Evolutionary conservation across 2,797 vertebrate genomes (phyloP), one percentile per base, ranked within the genome.

Genomic region (Knipowitschia caucasica): DNA sequence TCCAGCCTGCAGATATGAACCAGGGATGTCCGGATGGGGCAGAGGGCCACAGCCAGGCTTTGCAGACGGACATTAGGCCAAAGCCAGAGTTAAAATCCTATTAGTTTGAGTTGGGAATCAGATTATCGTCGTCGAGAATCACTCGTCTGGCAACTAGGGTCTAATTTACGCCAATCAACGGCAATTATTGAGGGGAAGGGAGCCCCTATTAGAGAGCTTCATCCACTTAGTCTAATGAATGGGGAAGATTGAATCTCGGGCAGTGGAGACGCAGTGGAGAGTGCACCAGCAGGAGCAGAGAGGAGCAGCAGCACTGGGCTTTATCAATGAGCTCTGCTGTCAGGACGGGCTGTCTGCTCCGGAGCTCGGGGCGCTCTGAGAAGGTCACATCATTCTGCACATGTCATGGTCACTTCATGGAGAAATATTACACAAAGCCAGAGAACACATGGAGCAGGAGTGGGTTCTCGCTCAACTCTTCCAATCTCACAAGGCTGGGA

Each of bases 161-260:
- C 91, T 92, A 91, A 91, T 92, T 91, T 92, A 90, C 81, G 90
- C 91, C 91, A 92, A 92, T 92, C 90, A 92, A 90, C 89, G 64
- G 89, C 90, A 92, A 91, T 92, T 92, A 92, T 91, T 92, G 91
- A 92, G 91, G 90, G 91, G 90, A 92, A 92, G 90, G 89, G 90
- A 91, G 88, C 90, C 86, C 90, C 88, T 92, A 92, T 92, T 92
- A 92, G 90, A 86, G 86, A 87, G 86, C 82, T 87, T 92, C 90
- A 92, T 92, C 91, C 91, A 92, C 91, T 92, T 92, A 92, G 90
- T 82, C 90, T 92, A 92, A 92, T 92, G 91, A 92, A 92, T 92
- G 91, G 87, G 88, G 85, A 87, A 92, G 90, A 92, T 92, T 91
- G 87, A 92, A 91, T 92, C 90, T 90, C 70, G 82, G 82, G 87